Evolutionary conservation across 2,113 vertebrate genomes (phyloP), one percentile per base, ranked within the genome.

Genomic region (Sula dactylatra): DNA sequence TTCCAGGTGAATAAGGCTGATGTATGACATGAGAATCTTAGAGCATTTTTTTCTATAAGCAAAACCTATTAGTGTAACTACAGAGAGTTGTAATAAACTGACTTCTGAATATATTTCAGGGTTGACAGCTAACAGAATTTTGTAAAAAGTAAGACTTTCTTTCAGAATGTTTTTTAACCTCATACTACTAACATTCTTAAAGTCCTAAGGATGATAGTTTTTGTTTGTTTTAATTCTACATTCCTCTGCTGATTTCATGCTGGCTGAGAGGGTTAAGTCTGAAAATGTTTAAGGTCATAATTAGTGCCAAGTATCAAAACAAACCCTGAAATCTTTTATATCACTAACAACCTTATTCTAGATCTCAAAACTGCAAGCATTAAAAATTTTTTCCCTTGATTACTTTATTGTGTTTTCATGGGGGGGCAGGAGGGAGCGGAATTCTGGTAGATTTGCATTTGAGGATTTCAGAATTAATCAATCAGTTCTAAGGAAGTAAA

Each of bases 1-100:
- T 95, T 95, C n/a, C 76, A 94, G 89, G 55, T 93, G 81, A 97
- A 93, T 90, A 82, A 97, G 91, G 62, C 70, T 95, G 72, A 78
- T 91, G 67, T 71, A 67, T 71, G 66, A 97, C 65, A 93, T 82
- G 20, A 82, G 66, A 90, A 19, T 70, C 31, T 59, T n/a, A 91
- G 56, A 91, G 25, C 15, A 31, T 66, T 73, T 70, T 76, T 47
- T 45, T 6, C 45, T 5, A 0, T 80, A 77, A 91, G 45, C 34
- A 80, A 84, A 93, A 67, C 15, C 42, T 70, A 25, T 38, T 62
- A 44, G 17, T 58, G 32, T 66, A 85, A 91, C 70, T 34, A 21
- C 40, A 80, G 55, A 65, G 27, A 59, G 21, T 20, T 81, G 26
- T 26, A 87, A 42, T 54, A 49, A 85, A 6, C 27, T 93, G 14